Percentiles rank a stretch among this genome's conserved stretches.
phyloP scores from a whole-genome alignment of 2,113 vertebrate genomes.

The Limnothrissa miodon region DNA sequence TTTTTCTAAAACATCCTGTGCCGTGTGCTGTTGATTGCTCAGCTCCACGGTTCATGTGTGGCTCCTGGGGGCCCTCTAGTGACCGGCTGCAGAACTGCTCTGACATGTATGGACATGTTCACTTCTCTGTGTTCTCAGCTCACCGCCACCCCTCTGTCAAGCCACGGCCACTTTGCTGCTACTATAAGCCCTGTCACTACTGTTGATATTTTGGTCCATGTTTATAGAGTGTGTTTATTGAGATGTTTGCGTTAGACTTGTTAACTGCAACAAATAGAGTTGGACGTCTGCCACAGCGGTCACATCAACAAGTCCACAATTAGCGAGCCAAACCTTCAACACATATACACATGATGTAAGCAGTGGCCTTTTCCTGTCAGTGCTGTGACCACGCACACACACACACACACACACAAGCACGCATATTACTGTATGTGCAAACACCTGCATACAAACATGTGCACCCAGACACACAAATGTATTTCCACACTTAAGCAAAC shows the following conservation, averaged over 20 bases:
- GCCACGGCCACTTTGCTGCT: neutral
- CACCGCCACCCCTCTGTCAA: neutral
- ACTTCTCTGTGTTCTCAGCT: neutral
- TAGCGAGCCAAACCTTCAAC: neutral
- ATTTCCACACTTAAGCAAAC: neutral
- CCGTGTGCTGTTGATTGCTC: neutral
- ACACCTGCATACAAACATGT: neutral
- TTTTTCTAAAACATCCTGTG: constrained; percentile 13
- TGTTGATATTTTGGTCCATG: neutral
- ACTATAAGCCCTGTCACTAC: too few species aligned
- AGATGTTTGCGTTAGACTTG: neutral
- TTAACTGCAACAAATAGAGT: neutral
- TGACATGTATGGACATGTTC: constrained; percentile 7
- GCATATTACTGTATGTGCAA: too few species aligned
- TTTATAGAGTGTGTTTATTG: neutral
- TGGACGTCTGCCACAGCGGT: neutral
- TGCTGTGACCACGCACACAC: neutral
- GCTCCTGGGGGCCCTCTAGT: constrained; percentile 61
- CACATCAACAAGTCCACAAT: neutral
- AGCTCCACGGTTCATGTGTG: constrained; percentile 22
- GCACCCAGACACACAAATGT: neutral
- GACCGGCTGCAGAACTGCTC: constrained; percentile 36
- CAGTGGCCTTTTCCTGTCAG: constrained; percentile 8
- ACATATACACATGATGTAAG: neutral
- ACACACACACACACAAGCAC: neutral